Base-by-base conservation (phyloP, 1,140 invertebrate genomes). In the Dendrolimus kikuchii region DNA sequence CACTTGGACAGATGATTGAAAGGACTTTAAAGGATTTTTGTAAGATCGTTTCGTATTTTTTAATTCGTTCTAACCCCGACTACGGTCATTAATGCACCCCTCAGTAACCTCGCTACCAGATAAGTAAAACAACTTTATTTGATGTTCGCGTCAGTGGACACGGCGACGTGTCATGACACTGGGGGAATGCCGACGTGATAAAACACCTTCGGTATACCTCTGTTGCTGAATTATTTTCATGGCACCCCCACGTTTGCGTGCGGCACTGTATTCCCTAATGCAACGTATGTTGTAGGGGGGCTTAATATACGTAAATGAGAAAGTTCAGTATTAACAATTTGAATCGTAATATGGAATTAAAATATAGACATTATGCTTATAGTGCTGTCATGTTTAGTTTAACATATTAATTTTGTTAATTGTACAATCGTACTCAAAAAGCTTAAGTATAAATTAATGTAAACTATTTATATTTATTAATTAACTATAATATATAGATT, bases 61-160 rank as follows among this genome's bases (percentile, higher is more conserved):
- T 2, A 1, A 23, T 23, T 2, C 23, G 23, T 23, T 23, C 23
- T 8, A 45, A 7, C 38, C n/a, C 38, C 3, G 42, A 59, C 60
- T 54, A 48, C 67, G 62, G 69, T 81, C 80, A 86, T 86, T 86
- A 85, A 86, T 86, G 76, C 80, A 83, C 82, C 82, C 81, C 66
- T 66, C 59, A 40, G 45, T 51, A 60, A 60, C 59, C 73, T 76
- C 75, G 69, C 68, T 62, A 62, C 74, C 68, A 72, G 74, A 80
- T 78, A 80, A 78, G 71, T 80, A 80, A 81, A 81, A 83, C 78
- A 85, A 82, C 75, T 81, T 86, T 81, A 83, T 86, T 82, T 83
- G 78, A 81, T 79, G 76, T 74, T 68, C 56, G 59, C 66, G 59
- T 69, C 71, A 66, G 60, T 71, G 66, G 68, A 66, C 64, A 42